Conservation (phyloP, 2,797 vertebrate species). For the Naso thynnoides region DNA sequence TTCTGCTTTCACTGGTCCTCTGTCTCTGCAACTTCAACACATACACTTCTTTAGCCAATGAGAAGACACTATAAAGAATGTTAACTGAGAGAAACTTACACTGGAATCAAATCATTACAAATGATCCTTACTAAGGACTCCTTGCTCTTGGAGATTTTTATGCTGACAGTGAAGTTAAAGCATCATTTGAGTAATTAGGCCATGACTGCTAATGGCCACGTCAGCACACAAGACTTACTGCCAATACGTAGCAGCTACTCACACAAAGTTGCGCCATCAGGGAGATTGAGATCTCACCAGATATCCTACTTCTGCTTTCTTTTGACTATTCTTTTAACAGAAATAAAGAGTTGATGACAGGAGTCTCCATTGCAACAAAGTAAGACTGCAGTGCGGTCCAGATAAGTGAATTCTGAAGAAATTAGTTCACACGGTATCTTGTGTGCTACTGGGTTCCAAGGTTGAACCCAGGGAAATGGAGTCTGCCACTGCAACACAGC, state of each 20-base stretch:
- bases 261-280: conserved; percentile 16
- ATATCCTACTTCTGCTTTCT: neutral
- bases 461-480: conserved; percentile 9
- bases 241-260: conserved; percentile 12
- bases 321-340: conserved; percentile 12
- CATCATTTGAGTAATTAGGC: conserved; percentile 28
- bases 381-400: neutral
- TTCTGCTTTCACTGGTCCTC: conserved; percentile 31
- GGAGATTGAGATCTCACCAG: neutral
- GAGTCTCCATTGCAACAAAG: neutral
- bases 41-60: neutral
- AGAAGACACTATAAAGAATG: neutral
- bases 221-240: conserved; percentile 28
- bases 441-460: conserved; percentile 4
- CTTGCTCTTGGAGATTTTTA: conserved; percentile 20
- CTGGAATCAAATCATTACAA: conserved; percentile 20
- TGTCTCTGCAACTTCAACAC: conserved; percentile 19
- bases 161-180: conserved; percentile 25
- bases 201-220: conserved; percentile 9
- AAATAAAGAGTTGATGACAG: conserved; percentile 15
- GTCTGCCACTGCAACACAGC: conserved; percentile 21
- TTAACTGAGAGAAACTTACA: conserved; percentile 9
- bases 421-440: conserved; percentile 13
- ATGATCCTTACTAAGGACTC: conserved; percentile 27
- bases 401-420: conserved; percentile 19